Conservation (phyloP, 1,140 invertebrate genomes). For the Eumaeus atala region DNA sequence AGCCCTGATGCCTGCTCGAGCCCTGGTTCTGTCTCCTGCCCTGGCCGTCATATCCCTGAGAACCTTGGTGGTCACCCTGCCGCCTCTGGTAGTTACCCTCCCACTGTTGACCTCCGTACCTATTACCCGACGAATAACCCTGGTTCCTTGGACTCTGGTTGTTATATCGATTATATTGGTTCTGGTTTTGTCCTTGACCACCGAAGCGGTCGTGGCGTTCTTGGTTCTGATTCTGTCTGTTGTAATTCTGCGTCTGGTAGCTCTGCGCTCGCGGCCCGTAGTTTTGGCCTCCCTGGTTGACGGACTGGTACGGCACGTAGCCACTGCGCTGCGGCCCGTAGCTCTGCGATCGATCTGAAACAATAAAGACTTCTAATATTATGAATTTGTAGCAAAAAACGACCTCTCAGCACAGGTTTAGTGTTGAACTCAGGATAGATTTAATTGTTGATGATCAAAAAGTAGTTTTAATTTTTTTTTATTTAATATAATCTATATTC, state of each 20-base stretch:
- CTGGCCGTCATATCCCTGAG: constrained; percentile 13
- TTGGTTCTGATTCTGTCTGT: constrained; percentile 18
- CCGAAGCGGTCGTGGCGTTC: no score
- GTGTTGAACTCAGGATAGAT: no score
- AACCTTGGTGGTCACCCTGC: constrained; percentile 20
- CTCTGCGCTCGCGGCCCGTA: constrained; percentile 20
- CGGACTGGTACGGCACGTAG: constrained; percentile 41
- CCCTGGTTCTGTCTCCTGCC: constrained; percentile 19
- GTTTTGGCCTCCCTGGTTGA: constrained; percentile 18
- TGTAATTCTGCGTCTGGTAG: constrained; percentile 20
- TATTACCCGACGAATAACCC: background rate
- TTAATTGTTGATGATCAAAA: no score
- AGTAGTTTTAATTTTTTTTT: no score
- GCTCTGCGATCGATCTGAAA: constrained; percentile 51
- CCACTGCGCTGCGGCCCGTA: constrained; percentile 51
- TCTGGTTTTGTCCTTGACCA: no score
- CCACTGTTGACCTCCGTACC: constrained; percentile 18
- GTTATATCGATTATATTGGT: no score
- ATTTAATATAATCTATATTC: no score
- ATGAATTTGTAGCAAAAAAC: no score
- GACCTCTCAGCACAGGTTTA: no score
- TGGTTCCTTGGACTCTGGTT: no score
- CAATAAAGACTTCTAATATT: no score
- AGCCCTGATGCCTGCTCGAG: constrained; percentile 28
- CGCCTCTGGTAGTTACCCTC: constrained; percentile 22